A percentile compares a stretch with the other conserved stretches of the same genome.
Evolutionary conservation across 2,113 vertebrate species (phyloP).

Genomic region (Carollia perspicillata): DNA sequence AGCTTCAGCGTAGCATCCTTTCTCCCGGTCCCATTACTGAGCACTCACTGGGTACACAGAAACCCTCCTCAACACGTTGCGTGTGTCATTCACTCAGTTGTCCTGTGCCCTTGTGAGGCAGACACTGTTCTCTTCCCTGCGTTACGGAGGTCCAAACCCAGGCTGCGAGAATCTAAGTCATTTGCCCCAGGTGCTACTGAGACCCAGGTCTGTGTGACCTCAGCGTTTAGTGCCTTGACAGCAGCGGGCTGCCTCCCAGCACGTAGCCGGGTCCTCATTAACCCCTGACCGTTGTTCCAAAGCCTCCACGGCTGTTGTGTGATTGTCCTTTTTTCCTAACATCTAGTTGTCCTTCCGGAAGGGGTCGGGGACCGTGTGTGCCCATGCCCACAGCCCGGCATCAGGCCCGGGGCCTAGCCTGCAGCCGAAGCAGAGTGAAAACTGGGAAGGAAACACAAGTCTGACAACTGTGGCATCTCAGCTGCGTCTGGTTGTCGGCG

Average conservation of each 20-base stretch:
- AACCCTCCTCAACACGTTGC: rapidly evolving
- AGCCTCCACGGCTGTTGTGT: neutral
- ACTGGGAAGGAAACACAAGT: neutral
- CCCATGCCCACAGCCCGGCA: rapidly evolving
- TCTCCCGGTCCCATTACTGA: neutral
- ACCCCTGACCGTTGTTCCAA: neutral
- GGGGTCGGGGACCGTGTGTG: neutral
- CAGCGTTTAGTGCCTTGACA: neutral
- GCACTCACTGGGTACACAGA: rapidly evolving
- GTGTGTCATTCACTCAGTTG: rapidly evolving
- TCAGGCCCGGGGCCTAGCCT: neutral
- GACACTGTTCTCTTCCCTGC: neutral
- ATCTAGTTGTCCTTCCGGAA: neutral
- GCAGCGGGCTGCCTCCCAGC: neutral
- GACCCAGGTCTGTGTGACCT: neutral
- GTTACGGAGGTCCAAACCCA: neutral
- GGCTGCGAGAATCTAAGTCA: neutral
- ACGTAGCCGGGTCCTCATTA: neutral
- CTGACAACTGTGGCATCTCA: neutral
- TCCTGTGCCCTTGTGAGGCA: too few relatives aligned
- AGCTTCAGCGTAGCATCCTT: rapidly evolving
- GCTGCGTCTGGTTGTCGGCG: neutral
- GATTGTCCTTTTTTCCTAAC: neutral
- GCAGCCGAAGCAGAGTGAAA: neutral
- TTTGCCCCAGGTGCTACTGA: neutral